Evolutionary conservation across 2,888 invertebrate species (phyloP).

Genomic region (Panopea generosa): DNA sequence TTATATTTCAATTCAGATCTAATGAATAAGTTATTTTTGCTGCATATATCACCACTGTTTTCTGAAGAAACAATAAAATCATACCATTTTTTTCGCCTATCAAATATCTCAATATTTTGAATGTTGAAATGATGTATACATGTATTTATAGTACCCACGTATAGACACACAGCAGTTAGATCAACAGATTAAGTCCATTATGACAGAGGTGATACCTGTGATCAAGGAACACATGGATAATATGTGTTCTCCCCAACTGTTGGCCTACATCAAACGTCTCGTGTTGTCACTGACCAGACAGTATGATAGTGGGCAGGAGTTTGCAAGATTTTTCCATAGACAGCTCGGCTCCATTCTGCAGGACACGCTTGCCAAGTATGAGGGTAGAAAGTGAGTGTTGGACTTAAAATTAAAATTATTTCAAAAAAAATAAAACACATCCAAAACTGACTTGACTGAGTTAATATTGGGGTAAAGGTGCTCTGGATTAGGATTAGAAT

Average conservation of each 20-base stretch:
- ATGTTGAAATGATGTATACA: too few relatives aligned
- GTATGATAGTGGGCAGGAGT: slow-evolving; percentile 78
- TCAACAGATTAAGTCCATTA: slow-evolving; percentile 83
- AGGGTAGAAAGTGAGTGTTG: slow-evolving; percentile 84
- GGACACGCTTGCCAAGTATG: slow-evolving; percentile 84
- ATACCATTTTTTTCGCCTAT: too few relatives aligned
- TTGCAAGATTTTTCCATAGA: slow-evolving; percentile 83
- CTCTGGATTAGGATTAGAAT: too few relatives aligned
- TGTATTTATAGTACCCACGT: slow-evolving; percentile 76
- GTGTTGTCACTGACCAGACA: slow-evolving; percentile 80
- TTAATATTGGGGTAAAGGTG: too few relatives aligned
- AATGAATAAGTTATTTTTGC: too few relatives aligned
- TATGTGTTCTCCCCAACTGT: slow-evolving; percentile 82
- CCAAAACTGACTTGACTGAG: too few relatives aligned
- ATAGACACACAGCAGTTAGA: slow-evolving; percentile 84
- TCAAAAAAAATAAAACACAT: too few relatives aligned
- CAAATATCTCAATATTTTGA: too few relatives aligned
- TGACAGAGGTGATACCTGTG: slow-evolving; percentile 84
- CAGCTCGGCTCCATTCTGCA: slow-evolving; percentile 85
- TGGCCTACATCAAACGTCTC: slow-evolving; percentile 80
- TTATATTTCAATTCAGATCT: too few relatives aligned
- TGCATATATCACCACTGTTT: too few relatives aligned
- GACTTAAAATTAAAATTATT: too few relatives aligned
- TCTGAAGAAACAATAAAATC: too few relatives aligned
- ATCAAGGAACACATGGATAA: slow-evolving; percentile 84